A percentile compares a stretch with the other conserved stretches of the same genome.
Conservation (phyloP, 2,797 vertebrate genomes). For the Periophthalmus magnuspinnatus region DNA sequence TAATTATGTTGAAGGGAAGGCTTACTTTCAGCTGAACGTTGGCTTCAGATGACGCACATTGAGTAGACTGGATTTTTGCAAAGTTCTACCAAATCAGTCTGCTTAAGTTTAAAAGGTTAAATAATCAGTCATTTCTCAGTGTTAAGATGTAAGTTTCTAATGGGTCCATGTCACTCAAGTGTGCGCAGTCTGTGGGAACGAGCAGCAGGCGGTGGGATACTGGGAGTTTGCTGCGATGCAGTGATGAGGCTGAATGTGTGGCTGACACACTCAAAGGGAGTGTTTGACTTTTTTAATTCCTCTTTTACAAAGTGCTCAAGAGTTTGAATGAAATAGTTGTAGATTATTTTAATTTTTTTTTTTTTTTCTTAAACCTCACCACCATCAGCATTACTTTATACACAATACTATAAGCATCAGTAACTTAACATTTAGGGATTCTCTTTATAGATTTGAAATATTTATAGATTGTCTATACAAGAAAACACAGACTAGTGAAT, state of each 20-base stretch:
- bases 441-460: too few relatives aligned
- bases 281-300: conserved; percentile 42
- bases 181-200: conserved; percentile 29
- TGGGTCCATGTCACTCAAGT: background rate
- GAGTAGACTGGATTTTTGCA: background rate
- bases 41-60: conserved; percentile 18
- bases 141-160: background rate
- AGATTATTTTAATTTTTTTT: conserved; percentile 42
- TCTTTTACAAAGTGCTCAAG: conserved; percentile 66
- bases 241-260: conserved; percentile 34
- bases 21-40: conserved; percentile 50
- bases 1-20: conserved; percentile 54
- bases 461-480: background rate
- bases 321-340: conserved; percentile 49
- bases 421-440: background rate
- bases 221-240: conserved; percentile 55
- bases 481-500: background rate
- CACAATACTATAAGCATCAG: background rate
- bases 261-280: conserved; percentile 49
- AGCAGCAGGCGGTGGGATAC: conserved; percentile 40
- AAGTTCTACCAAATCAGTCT: background rate
- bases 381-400: conserved; percentile 23
- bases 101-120: background rate
- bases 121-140: background rate
- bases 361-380: conserved; percentile 42